Base-by-base conservation (phyloP, 1,140 invertebrate genomes). In the Bathynomus jamesi region DNA sequence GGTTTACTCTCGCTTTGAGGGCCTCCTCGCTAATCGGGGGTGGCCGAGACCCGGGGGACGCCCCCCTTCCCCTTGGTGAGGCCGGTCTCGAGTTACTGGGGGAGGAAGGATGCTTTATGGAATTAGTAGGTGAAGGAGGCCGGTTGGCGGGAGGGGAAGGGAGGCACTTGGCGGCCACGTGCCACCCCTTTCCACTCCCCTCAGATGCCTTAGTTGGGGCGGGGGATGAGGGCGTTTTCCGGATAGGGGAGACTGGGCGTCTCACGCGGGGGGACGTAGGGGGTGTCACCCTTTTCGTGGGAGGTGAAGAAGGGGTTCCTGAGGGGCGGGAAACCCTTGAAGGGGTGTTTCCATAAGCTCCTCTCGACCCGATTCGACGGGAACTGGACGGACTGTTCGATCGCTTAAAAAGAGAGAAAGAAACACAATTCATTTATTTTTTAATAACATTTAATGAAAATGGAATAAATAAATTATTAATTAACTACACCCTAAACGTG, bases 1-100 rank as follows among this genome's bases (percentile, higher is more conserved):
- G 79, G 28, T 80, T 79, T 28, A 84, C 80, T 28, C 82, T 72
- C 68, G 80, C 81, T 72, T 79, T 78, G 25, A 81, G 78, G n/a
- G 78, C 73, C 46, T 81, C 81, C 68, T 76, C 75, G 32, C 75
- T 76, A 30, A 76, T 65, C 24, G 66, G 62, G 10, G 68, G 65
- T 29, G 27, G 21, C 10, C 75, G 60, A 21, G 72, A 73, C 53
- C 75, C 75, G 2, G 75, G 75, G 10, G 75, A 76, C 2, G 71
- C 69, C 4, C 75, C 75, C 5, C 75, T 30, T 8, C 75, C 72
- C 32, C 70, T 71, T 7, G 75, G 75, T 5, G 75, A 76, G 32
- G 32, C 32, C 7, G 32, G 32, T 40, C 32, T 40, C 7, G 32
- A 40, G 17, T 40, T 40, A 17, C 17, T 40, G 32, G 32, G 32